phyloP scores from a whole-genome alignment of 2,113 vertebrate species.

The Ranitomeya variabilis region DNA sequence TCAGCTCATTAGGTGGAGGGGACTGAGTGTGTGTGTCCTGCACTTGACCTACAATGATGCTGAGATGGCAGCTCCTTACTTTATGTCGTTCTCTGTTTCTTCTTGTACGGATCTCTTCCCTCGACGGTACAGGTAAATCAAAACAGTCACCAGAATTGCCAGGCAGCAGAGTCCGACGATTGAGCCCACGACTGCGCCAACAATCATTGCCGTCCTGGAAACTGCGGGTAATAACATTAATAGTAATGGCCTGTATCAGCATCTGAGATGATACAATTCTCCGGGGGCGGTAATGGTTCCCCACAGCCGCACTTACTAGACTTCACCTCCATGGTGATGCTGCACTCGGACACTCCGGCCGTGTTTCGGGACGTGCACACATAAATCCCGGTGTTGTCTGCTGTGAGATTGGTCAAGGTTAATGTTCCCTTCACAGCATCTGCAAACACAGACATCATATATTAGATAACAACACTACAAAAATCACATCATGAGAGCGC shows the following conservation, averaged over 20 bases:
- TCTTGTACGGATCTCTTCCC: slow-evolving; percentile 71
- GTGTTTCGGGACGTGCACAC: slow-evolving; percentile 77
- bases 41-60: too few relatives aligned
- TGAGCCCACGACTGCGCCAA: slow-evolving; percentile 79
- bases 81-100: slow-evolving; percentile 88
- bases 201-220: slow-evolving; percentile 73
- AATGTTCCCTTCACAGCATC: slow-evolving; percentile 75
- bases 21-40: too few relatives aligned
- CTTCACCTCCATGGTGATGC: slow-evolving; percentile 78
- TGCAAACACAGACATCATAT: slow-evolving; percentile 60
- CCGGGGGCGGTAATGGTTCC: neutral
- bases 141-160: slow-evolving; percentile 69
- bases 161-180: slow-evolving; percentile 74
- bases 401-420: slow-evolving; percentile 80
- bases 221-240: slow-evolving; percentile 66
- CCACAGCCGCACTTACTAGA: slow-evolving; percentile 72
- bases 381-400: slow-evolving; percentile 83
- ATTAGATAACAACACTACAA: neutral
- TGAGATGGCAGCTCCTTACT: slow-evolving; percentile 71
- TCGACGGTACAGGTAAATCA: slow-evolving; percentile 70
- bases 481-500: neutral
- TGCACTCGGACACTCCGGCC: slow-evolving; percentile 75
- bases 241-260: neutral
- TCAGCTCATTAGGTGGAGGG: too few relatives aligned
- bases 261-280: neutral